phyloP scores from a whole-genome alignment of 2,888 invertebrate species.

The Calliphora vomitoria region DNA sequence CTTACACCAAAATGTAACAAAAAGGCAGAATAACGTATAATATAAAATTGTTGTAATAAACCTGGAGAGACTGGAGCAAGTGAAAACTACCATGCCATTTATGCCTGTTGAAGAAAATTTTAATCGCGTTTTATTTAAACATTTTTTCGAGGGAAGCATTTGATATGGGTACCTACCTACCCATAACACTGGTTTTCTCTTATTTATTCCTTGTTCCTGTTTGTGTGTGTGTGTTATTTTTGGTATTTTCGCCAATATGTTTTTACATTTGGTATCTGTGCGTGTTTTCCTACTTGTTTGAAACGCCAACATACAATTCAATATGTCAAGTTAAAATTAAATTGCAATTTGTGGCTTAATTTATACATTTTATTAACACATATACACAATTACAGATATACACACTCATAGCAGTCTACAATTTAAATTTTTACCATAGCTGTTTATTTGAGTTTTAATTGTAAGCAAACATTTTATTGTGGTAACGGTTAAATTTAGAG shows the following conservation, averaged over 20 bases:
- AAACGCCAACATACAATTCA: slow-evolving; percentile 65
- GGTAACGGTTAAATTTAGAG: slow-evolving; percentile 29
- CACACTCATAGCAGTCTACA: neutral
- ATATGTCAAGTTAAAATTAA: slow-evolving; percentile 75
- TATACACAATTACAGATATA: neutral
- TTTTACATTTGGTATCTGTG: neutral
- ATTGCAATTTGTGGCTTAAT: slow-evolving; percentile 76
- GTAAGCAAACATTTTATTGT: slow-evolving; percentile 42
- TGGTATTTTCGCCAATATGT: neutral
- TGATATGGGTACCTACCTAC: slow-evolving; percentile 23
- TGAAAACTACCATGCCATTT: neutral
- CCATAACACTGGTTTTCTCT: neutral
- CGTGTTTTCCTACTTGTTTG: slow-evolving; percentile 15
- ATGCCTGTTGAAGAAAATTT: slow-evolving; percentile 30
- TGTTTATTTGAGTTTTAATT: slow-evolving; percentile 28
- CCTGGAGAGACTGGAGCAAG: neutral
- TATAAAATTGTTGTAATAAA: neutral
- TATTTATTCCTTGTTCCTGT: slow-evolving; percentile 29
- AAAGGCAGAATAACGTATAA: neutral
- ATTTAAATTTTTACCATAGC: slow-evolving; percentile 15
- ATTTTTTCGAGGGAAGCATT: neutral
- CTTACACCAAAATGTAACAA: neutral
- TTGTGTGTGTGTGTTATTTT: neutral
- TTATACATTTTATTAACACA: slow-evolving; percentile 69
- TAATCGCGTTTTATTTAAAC: slow-evolving; percentile 2